These are phyloP conservation scores for Synergus laeviventris DNA, from an alignment of 2,888 invertebrate species.

Conservation along the genomic window DNA sequence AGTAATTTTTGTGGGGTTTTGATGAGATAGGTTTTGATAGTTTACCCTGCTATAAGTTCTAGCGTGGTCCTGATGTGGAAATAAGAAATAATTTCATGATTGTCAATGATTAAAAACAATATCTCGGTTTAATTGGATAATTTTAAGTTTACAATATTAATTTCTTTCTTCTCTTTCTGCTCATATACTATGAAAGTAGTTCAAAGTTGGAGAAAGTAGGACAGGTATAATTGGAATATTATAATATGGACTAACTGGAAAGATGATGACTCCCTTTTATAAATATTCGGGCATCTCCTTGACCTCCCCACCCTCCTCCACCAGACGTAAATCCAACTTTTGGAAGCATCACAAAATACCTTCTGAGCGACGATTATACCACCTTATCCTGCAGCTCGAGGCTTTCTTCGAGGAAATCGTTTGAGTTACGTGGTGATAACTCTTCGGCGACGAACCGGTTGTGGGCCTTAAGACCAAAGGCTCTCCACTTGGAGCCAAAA, in stretches of 20 bases:
- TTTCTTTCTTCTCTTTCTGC: too few relatives aligned
- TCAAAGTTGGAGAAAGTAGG: too few relatives aligned
- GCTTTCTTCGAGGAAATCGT: constrained; percentile 32
- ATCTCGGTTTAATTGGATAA: too few relatives aligned
- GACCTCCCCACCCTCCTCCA: background rate
- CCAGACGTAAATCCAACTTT: constrained; percentile 3
- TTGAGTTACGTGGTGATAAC: constrained; percentile 31
- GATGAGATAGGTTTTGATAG: too few relatives aligned
- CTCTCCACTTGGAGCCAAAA: constrained; percentile 13
- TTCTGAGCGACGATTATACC: constrained; percentile 30
- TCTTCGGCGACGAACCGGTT: constrained; percentile 40
- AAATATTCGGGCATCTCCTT: constrained; percentile 1
- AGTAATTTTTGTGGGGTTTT: too few relatives aligned
- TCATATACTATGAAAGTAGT: too few relatives aligned
- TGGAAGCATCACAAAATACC: constrained; percentile 6
- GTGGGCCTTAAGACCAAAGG: constrained; percentile 32
- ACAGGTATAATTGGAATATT: too few relatives aligned
- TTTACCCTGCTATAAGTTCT: too few relatives aligned
- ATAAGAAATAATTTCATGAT: too few relatives aligned
- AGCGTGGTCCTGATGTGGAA: too few relatives aligned
- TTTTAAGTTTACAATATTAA: too few relatives aligned
- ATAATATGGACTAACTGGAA: background rate
- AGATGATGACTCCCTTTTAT: constrained; percentile 18
- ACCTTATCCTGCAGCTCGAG: constrained; percentile 21
- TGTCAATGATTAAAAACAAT: too few relatives aligned